Conservation (phyloP, 2,888 invertebrate genomes). For the Beris chalybata region DNA sequence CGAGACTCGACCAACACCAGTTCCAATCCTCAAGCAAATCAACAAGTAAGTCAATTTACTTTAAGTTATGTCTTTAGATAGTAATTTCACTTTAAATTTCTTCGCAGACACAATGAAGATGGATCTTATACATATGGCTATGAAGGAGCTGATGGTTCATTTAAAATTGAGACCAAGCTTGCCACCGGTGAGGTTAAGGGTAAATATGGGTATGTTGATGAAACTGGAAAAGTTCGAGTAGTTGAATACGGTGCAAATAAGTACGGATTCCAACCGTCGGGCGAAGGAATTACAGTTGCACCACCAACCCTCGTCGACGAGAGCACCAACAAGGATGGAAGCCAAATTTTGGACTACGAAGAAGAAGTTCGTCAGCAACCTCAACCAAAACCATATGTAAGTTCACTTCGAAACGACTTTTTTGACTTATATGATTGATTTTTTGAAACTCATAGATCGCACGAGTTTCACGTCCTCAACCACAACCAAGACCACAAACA, state of each 20-base stretch:
- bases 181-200: slow-evolving; percentile 83
- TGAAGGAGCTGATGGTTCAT: slow-evolving; percentile 84
- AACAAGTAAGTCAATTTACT: slow-evolving; percentile 63
- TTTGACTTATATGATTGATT: background rate
- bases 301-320: slow-evolving; percentile 63
- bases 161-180: slow-evolving; percentile 86
- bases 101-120: slow-evolving; percentile 79
- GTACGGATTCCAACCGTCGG: slow-evolving; percentile 83
- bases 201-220: slow-evolving; percentile 88
- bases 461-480: slow-evolving; percentile 48
- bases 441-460: slow-evolving; percentile 32
- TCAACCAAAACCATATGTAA: slow-evolving; percentile 51
- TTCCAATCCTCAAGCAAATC: slow-evolving; percentile 84
- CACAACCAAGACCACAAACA: slow-evolving; percentile 42
- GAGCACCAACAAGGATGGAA: slow-evolving; percentile 54
- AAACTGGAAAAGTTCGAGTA: slow-evolving; percentile 76
- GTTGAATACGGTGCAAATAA: slow-evolving; percentile 89
- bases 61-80: background rate
- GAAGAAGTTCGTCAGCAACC: slow-evolving; percentile 46
- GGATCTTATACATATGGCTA: slow-evolving; percentile 90
- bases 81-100: slow-evolving; percentile 14
- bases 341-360: slow-evolving; percentile 55
- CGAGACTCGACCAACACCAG: slow-evolving; percentile 60
- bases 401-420: slow-evolving; percentile 26
- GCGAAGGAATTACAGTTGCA: slow-evolving; percentile 81